A percentile compares a stretch with the other conserved stretches of the same genome.
Conservation (phyloP, 2,113 vertebrate species). For the Anoura caudifer region DNA sequence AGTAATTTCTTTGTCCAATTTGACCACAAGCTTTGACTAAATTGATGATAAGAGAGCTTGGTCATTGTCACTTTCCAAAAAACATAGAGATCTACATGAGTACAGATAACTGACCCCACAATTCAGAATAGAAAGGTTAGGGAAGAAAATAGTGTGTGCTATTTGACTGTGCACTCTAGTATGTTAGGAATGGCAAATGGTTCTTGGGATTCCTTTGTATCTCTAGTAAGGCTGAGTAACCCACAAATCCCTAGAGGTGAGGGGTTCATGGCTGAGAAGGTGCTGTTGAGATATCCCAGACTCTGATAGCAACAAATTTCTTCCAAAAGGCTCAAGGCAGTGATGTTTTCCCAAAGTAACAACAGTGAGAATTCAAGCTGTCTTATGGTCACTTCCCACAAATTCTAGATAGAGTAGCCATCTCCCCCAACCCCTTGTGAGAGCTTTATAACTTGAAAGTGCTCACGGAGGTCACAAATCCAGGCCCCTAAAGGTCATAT, state of each 20-base stretch:
- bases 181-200: background rate
- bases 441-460: background rate
- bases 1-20: conserved; percentile 29
- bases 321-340: background rate
- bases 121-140: background rate
- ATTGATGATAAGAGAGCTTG: background rate
- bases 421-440: background rate
- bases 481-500: background rate
- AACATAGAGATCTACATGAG: background rate
- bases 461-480: background rate
- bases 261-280: background rate
- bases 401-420: background rate
- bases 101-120: background rate
- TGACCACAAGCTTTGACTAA: background rate
- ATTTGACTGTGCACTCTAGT: background rate
- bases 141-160: background rate
- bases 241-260: background rate
- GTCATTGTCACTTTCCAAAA: conserved; percentile 21
- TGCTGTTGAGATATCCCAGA: background rate
- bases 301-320: background rate
- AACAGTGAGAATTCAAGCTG: background rate
- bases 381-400: background rate
- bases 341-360: background rate
- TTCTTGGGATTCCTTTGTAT: background rate
- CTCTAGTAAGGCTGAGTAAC: background rate